Conservation (phyloP, 30 jellyfish, hydroid and myxozoan species). For the Clytia hemisphaerica region DNA sequence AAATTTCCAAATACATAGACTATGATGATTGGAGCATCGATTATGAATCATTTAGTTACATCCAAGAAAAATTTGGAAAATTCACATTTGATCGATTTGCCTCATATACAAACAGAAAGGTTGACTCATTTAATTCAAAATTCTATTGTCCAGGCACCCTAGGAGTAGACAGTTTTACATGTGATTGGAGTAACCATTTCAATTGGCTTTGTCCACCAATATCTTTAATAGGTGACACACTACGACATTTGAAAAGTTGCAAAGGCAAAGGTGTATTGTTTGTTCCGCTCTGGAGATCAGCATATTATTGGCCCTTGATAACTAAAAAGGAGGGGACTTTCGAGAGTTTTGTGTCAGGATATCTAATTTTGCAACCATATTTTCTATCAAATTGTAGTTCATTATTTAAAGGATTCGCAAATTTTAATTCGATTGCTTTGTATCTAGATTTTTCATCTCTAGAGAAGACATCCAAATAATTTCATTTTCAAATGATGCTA, state of each 20-base stretch:
- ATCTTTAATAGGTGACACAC: background rate
- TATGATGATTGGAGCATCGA: slow-evolving; percentile 7
- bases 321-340: background rate
- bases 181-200: background rate
- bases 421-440: no score
- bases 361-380: no score
- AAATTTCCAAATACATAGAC: background rate
- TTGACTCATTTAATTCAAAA: background rate
- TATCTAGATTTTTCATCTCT: no score
- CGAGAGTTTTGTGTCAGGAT: background rate
- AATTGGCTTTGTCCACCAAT: slow-evolving; percentile 9
- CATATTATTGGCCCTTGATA: slow-evolving; percentile 10
- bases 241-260: background rate
- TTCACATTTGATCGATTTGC: slow-evolving; percentile 13
- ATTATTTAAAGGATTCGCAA: no score
- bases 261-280: background rate
- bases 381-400: no score
- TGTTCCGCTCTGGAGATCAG: background rate
- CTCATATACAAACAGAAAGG: background rate
- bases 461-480: no score
- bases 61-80: background rate
- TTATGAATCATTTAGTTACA: background rate
- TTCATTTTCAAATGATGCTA: no score
- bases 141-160: background rate
- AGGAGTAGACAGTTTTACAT: background rate